Base-by-base conservation (phyloP, 2,888 invertebrate genomes). In the Dione vanillae region DNA sequence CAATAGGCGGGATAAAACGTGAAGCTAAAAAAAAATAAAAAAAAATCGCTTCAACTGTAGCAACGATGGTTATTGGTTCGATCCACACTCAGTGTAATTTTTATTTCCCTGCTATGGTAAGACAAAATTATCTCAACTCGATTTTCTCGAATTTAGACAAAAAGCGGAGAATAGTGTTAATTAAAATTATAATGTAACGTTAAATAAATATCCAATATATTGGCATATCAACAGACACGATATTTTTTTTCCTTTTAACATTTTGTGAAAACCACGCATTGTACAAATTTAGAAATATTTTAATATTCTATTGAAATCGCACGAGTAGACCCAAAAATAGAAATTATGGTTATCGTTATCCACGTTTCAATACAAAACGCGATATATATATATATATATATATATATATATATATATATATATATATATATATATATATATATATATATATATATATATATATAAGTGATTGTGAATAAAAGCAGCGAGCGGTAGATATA, bases 251-350 rank as follows among this genome's bases (percentile, higher is more conserved):
- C 20, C 1, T 51, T 51, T 12, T 51, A 20, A 20, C 5, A 20
- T 7, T 20, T 12, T 7, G 11, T 19, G 11, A 5, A 7, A 51
- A 20, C 11, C 0, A 7, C 27, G 35, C n/a, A n/a, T 27, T n/a
- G 27, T 54, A 35, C 35, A 10, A 35, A 54, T 35, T 54, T 35
- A 54, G 35, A 54, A n/a, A 54, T 3, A 19, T 54, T 37, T 54
- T 11, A 54, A 35, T n/a, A 54, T 35, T 54, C n/a, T 54, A 54
- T 54, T 10, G 37, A 54, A 37, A 54, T 37, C 11, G 37, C n/a
- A 54, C 35, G 54, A 10, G 16, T 54, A 54, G n/a, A 54, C 11
- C n/a, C 54, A 37, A 37, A 54, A 54, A 54, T 54, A 37, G 54
- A 54, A 37, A 35, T 16, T 54, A 37, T 16, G 37, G 54, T 54